These are phyloP conservation scores for Tipula lateralis DNA, from an alignment of 2,888 invertebrate genomes.

Conservation along the genomic window DNA sequence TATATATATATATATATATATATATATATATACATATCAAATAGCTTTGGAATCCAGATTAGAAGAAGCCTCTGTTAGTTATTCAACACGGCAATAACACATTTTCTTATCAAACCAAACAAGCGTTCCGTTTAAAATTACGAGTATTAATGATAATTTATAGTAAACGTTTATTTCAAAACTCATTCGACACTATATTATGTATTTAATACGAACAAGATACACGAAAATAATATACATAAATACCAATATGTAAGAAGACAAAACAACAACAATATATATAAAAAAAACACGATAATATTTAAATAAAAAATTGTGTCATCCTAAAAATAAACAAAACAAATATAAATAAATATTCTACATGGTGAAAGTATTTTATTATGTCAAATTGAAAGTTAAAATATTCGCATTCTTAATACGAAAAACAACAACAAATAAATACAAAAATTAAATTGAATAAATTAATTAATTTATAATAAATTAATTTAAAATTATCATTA, in stretches of 20 bases:
- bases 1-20: no score
- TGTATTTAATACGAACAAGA: no score
- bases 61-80: no score
- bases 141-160: no score
- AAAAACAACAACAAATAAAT: not conserved
- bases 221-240: no score
- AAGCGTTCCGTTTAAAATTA: no score
- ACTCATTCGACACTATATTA: no score
- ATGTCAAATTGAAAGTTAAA: conserved; percentile 24
- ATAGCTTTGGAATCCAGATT: no score
- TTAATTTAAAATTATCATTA: not conserved
- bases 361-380: conserved; percentile 24
- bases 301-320: conserved; percentile 24
- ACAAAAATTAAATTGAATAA: conserved; percentile 11
- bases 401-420: conserved; percentile 5
- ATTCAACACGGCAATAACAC: no score
- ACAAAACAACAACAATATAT: not conserved
- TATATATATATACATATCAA: no score
- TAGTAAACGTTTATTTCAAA: no score
- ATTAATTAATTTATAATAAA: conserved; percentile 19
- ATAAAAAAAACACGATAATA: not conserved
- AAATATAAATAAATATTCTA: conserved; percentile 13
- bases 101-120: no score
- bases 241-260: not conserved
- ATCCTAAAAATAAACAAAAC: conserved; percentile 20